phyloP scores from a whole-genome alignment of 2,888 invertebrate genomes.

The Philopedon plagiatum region DNA sequence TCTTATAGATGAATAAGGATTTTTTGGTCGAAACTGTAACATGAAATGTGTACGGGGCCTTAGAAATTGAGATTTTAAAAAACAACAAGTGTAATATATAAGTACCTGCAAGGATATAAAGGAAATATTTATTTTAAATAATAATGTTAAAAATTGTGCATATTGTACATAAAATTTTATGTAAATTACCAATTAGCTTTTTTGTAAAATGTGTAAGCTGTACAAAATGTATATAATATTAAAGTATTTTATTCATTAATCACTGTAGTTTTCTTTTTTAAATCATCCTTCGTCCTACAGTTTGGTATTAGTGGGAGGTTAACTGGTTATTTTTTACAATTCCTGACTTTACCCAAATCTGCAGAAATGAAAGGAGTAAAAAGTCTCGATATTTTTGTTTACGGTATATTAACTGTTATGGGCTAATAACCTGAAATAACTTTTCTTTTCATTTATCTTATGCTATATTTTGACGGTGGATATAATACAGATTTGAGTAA shows the following conservation, averaged over 20 bases:
- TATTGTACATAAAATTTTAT: constrained; percentile 62
- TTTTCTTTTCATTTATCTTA: too few species aligned
- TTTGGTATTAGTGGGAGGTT: constrained; percentile 2
- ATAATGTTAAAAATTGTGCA: constrained; percentile 60
- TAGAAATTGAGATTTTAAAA: constrained; percentile 49
- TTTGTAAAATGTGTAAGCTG: constrained; percentile 64
- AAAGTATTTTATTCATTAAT: constrained; percentile 62
- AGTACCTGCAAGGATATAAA: constrained; percentile 65
- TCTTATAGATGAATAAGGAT: neutral
- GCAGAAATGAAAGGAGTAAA: too few species aligned
- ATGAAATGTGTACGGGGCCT: neutral
- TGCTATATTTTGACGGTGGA: too few species aligned
- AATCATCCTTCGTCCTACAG: neutral
- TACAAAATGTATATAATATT: constrained; percentile 67
- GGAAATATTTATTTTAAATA: constrained; percentile 65
- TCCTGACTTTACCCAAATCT: too few species aligned
- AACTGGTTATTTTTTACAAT: too few species aligned
- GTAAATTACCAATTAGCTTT: constrained; percentile 50
- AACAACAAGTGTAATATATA: constrained; percentile 68
- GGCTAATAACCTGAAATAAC: too few species aligned
- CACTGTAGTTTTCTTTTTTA: constrained; percentile 46
- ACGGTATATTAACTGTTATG: too few species aligned
- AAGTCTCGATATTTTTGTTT: too few species aligned
- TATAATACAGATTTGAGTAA: too few species aligned
- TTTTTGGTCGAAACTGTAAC: neutral